Percentiles rank a stretch among this genome's conserved stretches.
Conservation (phyloP, 1,140 invertebrate species). For the Helicoverpa zea region DNA sequence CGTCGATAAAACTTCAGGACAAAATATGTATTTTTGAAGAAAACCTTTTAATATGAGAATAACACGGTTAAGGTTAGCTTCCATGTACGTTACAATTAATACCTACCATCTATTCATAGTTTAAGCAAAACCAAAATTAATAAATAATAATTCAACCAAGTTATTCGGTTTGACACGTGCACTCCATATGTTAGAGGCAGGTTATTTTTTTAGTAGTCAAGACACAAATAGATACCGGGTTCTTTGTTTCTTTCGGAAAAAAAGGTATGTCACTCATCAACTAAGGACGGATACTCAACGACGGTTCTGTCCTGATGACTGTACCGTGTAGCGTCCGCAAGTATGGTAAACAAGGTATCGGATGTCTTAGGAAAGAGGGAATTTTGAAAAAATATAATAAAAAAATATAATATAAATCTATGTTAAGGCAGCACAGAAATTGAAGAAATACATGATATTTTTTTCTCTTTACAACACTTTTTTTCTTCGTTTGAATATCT, state of each 20-base stretch:
- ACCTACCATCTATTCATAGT: no score
- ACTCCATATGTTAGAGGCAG: conserved; percentile 32
- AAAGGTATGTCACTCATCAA: conserved; percentile 52
- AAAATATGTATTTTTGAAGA: not conserved
- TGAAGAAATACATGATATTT: no score
- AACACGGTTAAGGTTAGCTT: not conserved
- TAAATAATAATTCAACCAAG: conserved; percentile 22
- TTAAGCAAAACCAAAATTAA: conserved; percentile 1
- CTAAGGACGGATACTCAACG: conserved; percentile 16
- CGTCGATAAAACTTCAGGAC: not conserved
- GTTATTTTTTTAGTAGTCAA: conserved; percentile 27
- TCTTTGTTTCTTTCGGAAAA: conserved; percentile 47
- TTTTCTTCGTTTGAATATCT: no score
- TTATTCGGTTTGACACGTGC: conserved; percentile 32
- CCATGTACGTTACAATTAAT: no score
- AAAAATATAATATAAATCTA: no score
- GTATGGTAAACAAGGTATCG: not conserved
- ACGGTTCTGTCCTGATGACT: conserved; percentile 43
- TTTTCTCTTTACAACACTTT: no score
- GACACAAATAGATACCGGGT: conserved; percentile 34
- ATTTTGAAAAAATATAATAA: no score
- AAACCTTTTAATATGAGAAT: not conserved
- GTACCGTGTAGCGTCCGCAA: conserved; percentile 44
- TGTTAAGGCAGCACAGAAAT: not conserved
- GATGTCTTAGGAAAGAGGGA: not conserved